Evolutionary conservation across 1,140 invertebrate genomes (phyloP), one percentile per base, ranked within the genome.

Genomic region (Paracyclopina nana): DNA sequence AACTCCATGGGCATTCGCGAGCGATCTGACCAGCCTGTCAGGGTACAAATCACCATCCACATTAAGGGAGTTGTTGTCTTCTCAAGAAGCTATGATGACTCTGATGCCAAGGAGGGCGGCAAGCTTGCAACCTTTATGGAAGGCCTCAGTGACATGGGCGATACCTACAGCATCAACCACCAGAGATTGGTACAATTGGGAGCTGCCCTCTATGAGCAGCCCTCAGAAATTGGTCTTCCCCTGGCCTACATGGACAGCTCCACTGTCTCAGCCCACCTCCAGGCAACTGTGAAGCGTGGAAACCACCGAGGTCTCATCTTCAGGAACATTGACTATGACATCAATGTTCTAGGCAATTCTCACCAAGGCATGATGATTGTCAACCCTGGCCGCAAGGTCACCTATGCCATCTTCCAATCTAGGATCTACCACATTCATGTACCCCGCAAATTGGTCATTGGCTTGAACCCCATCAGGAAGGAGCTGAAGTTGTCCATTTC

Each of bases 141-240:
- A 11, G 14, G 40, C 14, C 4, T 50, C 8, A 41, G n/a, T 11
- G 48, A 11, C 11, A 20, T 50, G 26, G 48, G 34, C 2, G 25
- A 50, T 8, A 26, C 14, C 29, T 52, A 52, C 40, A 27, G 24
- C 34, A 52, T 52, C 27, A 52, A 52, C 38, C 50, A 52, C 26
- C 50, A 52, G 22, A 9, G 50, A 9, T 16, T 26, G 3, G 20
- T 52, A 6, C 16, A 20, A 26, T 22, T 46, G 2, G 50, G 50
- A 46, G 22, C 12, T n/a, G 3, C 16, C 5, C 20, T 52, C 30
- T 52, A 52, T 24, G 30, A 52, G 27, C 50, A 52, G 24, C 50
- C 50, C 18, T 20, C 38, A 16, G 38, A 42, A 22, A 25, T 45
- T 22, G 50, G 50, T 26, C 12, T 27, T 25, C 50, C 50, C n/a